Base-by-base conservation (phyloP, 2,113 vertebrate species). In the Tragulus kanchil region DNA sequence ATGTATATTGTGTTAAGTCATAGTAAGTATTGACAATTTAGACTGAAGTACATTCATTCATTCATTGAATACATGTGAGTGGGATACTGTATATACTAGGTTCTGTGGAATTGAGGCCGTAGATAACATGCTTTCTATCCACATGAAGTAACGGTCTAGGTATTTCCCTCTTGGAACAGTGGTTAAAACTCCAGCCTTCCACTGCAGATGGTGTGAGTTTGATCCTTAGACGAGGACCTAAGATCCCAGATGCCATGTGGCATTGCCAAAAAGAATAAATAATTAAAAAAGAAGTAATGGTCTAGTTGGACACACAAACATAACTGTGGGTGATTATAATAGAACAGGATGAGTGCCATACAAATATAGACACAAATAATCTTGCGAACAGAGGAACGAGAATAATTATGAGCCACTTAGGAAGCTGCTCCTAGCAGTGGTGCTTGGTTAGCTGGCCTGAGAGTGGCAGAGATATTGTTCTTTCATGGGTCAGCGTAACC, bases 1-100 rank as follows among this genome's bases (percentile, higher is more conserved):
- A 96, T 85, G 78, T 78, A 45, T 85, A 28, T 36, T 91, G 48
- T 71, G 6, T 25, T 85, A 19, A 19, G 28, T 83, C 52, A 23
- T 87, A 90, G 85, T 92, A 88, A 95, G 88, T 64, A 89, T 23
- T 69, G 82, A 84, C 45, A 93, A 23, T 65, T 90, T 59, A 92
- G 89, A 61, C 25, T 81, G 54, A 90, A 81, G 69, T 58, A 25
- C 59, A 14, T 69, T 89, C 61, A 69, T 93, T 54, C 78, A 75
- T 71, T 97, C 58, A 58, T n/a, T 93, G 54, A 59, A 16, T 3
- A 11, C 42, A 19, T 3, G 23, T 31, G 56, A 77, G 3, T 64
- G 13, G 82, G 48, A 82, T 1, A n/a, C 42, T 36, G 23, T 26
- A 3, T 83, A 61, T 85, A 31, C 26, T 90, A 31, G 11, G 21